phyloP scores from a whole-genome alignment of 1,140 invertebrate species.

The Drosophila sechellia region DNA sequence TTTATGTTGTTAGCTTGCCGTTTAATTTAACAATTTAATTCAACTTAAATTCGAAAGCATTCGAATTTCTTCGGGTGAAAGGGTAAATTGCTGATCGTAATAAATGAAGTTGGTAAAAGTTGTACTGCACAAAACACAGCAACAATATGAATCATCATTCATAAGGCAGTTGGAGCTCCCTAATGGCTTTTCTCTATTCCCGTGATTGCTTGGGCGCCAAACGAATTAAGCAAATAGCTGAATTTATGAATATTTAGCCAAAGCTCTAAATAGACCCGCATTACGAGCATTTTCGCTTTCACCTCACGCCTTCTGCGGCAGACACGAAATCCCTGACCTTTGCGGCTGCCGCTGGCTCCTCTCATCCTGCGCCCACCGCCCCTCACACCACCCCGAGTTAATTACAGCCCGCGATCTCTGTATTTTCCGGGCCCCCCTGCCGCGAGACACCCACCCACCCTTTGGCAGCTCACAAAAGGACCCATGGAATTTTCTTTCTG shows the following conservation, averaged over 20 bases:
- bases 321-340: conserved; percentile 75
- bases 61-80: neutral
- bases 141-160: conserved; percentile 28
- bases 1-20: too few species aligned
- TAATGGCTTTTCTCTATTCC: conserved; percentile 23
- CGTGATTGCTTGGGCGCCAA: conserved; percentile 3
- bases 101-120: conserved; percentile 9
- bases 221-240: conserved; percentile 50
- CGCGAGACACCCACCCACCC: neutral
- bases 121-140: neutral
- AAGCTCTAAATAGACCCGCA: conserved; percentile 15
- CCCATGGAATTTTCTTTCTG: conserved; percentile 32
- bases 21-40: neutral
- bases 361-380: neutral
- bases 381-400: conserved; percentile 40
- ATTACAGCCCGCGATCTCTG: conserved; percentile 57
- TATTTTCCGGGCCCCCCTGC: conserved; percentile 8
- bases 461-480: conserved; percentile 21
- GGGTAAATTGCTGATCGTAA: conserved; percentile 1
- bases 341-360: conserved; percentile 47
- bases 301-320: conserved; percentile 46
- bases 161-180: conserved; percentile 20
- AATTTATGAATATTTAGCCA: conserved; percentile 50
- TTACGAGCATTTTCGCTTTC: conserved; percentile 64
- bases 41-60: neutral